These are phyloP conservation scores for Tragulus kanchil DNA, from an alignment of 2,113 vertebrate genomes.

Conservation along the genomic window DNA sequence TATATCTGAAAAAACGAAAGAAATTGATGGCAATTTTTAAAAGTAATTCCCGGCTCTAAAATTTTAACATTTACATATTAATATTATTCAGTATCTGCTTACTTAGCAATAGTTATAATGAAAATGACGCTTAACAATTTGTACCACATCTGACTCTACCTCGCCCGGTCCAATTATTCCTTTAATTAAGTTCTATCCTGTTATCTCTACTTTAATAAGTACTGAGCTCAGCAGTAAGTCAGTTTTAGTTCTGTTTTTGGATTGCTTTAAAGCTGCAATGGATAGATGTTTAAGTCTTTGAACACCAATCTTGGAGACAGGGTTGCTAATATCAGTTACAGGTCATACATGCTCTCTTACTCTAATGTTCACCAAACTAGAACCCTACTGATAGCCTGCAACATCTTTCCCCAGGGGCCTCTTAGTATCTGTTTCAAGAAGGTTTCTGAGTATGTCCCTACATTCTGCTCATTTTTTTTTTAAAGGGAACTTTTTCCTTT, in stretches of 20 bases:
- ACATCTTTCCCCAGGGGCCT: background rate
- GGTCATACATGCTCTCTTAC: background rate
- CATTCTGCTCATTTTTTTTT: background rate
- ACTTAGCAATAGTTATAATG: background rate
- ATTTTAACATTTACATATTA: slow-evolving; percentile 45
- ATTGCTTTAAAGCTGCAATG: background rate
- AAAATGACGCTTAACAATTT: slow-evolving; percentile 17
- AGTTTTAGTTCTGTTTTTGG: background rate
- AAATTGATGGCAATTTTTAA: background rate
- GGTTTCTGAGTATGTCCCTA: background rate
- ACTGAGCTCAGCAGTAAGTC: background rate
- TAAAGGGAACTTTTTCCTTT: too few species aligned
- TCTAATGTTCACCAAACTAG: background rate
- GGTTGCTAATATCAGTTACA: background rate
- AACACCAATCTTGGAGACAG: background rate
- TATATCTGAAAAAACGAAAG: background rate
- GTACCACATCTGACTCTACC: background rate
- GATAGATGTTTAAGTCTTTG: background rate
- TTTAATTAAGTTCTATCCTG: background rate
- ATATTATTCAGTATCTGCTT: background rate
- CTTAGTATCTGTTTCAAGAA: background rate
- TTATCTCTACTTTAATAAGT: background rate
- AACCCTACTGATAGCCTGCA: background rate
- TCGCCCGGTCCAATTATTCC: background rate
- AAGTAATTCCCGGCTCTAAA: slow-evolving; percentile 11